Evolutionary conservation across 2,888 invertebrate genomes (phyloP).

Genomic region (Polia nebulosa): DNA sequence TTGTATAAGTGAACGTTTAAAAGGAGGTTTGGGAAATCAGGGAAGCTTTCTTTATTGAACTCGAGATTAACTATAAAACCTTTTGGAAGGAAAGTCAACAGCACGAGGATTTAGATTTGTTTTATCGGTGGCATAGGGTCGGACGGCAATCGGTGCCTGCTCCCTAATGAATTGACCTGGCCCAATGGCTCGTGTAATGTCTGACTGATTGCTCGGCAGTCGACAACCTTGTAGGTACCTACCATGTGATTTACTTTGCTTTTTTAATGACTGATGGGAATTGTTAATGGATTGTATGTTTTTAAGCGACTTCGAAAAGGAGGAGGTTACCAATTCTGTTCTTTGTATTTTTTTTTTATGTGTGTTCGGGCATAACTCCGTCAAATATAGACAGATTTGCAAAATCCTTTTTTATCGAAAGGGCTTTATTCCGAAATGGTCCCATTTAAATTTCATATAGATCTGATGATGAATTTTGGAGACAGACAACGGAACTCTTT

Average conservation of each 20-base stretch:
- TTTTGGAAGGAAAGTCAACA: constrained; percentile 66
- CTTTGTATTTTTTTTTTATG: too few relatives aligned
- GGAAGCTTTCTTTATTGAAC: constrained; percentile 36
- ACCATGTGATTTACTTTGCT: constrained; percentile 44
- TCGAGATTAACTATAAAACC: constrained; percentile 50
- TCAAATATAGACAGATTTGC: too few relatives aligned
- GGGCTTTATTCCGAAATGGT: too few relatives aligned
- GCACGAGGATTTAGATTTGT: constrained; percentile 61
- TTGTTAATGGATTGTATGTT: constrained; percentile 10
- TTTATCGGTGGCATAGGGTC: constrained; percentile 63
- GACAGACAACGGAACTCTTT: too few relatives aligned
- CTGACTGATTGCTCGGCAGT: constrained; percentile 61
- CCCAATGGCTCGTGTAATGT: constrained; percentile 68
- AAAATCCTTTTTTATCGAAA: too few relatives aligned
- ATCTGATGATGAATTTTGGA: too few relatives aligned
- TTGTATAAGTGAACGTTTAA: constrained; percentile 30
- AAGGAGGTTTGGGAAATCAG: constrained; percentile 34
- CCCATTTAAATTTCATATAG: too few relatives aligned
- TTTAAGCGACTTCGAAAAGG: too few relatives aligned
- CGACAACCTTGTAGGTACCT: constrained; percentile 34
- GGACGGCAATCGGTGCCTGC: constrained; percentile 56
- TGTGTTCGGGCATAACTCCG: too few relatives aligned
- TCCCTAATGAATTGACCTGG: constrained; percentile 74
- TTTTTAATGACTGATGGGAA: constrained; percentile 28
- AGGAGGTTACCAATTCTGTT: too few relatives aligned